phyloP scores from a whole-genome alignment of 23 tunicate genomes.

The Ascidia mentula region DNA sequence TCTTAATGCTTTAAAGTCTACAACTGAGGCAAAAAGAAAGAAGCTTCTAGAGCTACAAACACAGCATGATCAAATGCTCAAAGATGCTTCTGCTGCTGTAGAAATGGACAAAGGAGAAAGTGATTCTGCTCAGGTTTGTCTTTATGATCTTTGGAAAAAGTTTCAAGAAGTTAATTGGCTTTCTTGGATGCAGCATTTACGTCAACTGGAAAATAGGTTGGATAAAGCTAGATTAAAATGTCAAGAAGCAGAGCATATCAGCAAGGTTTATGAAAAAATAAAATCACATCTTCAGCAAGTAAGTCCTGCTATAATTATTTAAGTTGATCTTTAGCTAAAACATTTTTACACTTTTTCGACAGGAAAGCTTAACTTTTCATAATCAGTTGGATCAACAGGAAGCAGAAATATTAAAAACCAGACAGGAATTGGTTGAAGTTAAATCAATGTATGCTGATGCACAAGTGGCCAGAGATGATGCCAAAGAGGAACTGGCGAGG shows the following conservation, averaged over 20 bases:
- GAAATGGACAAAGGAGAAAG: slow-evolving; percentile 91
- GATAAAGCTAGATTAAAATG: slow-evolving; percentile 80
- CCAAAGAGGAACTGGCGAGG: slow-evolving; percentile 79
- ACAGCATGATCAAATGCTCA: slow-evolving; percentile 68
- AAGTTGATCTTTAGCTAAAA: neutral
- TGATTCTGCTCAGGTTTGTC: slow-evolving; percentile 82
- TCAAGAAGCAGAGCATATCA: slow-evolving; percentile 95
- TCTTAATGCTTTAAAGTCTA: slow-evolving; percentile 69
- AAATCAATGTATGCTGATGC: slow-evolving; percentile 92
- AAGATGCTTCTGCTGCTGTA: slow-evolving; percentile 87
- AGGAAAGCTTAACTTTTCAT: slow-evolving; percentile 85
- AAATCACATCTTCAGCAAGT: slow-evolving; percentile 83
- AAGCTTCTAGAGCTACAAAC: slow-evolving; percentile 67
- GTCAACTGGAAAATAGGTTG: slow-evolving; percentile 86
- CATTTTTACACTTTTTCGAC: neutral
- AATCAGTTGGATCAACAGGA: slow-evolving; percentile 80
- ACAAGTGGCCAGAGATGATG: slow-evolving; percentile 87
- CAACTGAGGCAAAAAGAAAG: slow-evolving; percentile 52
- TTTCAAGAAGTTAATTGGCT: neutral
- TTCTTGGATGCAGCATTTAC: slow-evolving; percentile 38
- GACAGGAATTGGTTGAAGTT: slow-evolving; percentile 75
- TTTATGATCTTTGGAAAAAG: neutral
- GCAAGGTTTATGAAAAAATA: slow-evolving; percentile 87
- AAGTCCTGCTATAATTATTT: neutral
- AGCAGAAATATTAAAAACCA: slow-evolving; percentile 66